Percentiles rank a stretch among this genome's conserved stretches.
Evolutionary conservation across 2,797 vertebrate genomes (phyloP).

Genomic region (Pagetopsis macropterus): DNA sequence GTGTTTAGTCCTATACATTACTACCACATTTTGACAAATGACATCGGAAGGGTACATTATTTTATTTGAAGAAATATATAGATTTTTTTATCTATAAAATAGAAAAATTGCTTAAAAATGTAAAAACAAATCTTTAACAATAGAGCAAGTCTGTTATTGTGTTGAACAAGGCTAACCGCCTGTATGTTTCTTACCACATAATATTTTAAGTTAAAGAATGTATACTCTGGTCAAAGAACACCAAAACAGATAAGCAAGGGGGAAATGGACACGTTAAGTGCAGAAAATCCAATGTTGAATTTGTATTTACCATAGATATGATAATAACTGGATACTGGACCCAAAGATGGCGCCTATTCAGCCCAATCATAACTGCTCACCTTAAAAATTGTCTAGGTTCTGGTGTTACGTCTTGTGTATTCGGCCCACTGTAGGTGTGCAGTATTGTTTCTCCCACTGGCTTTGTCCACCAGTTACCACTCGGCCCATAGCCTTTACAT

Average conservation of each 20-base stretch:
- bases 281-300: not conserved
- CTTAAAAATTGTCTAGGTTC: not conserved
- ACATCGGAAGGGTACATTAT: not conserved
- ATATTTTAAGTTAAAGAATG: not conserved
- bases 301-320: not conserved
- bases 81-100: not conserved
- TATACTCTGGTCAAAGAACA: not conserved
- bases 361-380: not conserved
- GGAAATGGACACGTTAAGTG: not conserved
- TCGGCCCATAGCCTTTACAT: too few relatives aligned
- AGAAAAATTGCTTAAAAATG: not conserved
- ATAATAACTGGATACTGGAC: not conserved
- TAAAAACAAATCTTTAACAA: too few relatives aligned
- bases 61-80: not conserved
- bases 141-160: not conserved
- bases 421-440: not conserved
- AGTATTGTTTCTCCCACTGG: not conserved
- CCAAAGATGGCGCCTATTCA: not conserved
- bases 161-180: constrained; percentile 5
- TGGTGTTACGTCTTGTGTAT: not conserved
- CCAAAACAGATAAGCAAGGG: not conserved
- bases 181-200: not conserved
- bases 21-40: not conserved
- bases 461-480: not conserved
- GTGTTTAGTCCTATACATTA: too few relatives aligned